phyloP scores from a whole-genome alignment of 1,140 invertebrate species.

The Lucilia cuprina region DNA sequence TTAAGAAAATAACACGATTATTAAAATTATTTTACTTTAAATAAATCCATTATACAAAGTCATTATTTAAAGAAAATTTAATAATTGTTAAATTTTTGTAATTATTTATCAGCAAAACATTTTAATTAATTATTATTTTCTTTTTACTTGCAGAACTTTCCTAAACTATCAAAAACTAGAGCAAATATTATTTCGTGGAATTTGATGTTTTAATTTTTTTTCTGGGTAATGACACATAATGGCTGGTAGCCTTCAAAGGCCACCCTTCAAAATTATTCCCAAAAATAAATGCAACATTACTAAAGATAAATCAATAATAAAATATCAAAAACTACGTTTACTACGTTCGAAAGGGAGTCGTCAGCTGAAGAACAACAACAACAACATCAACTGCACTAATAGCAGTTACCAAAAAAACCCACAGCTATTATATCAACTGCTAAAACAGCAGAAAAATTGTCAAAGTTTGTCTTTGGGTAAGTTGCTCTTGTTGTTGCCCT shows the following conservation, averaged over 20 bases:
- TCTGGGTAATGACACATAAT: constrained; percentile 40
- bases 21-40: too few relatives aligned
- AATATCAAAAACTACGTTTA: background rate
- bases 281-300: background rate
- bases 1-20: too few relatives aligned
- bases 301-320: background rate
- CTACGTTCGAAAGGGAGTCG: background rate
- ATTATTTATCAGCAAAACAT: too few relatives aligned
- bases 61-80: too few relatives aligned
- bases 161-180: too few relatives aligned
- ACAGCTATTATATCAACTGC: background rate
- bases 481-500: background rate
- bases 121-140: too few relatives aligned
- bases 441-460: background rate
- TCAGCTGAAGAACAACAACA: background rate
- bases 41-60: too few relatives aligned
- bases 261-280: constrained; percentile 32
- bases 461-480: background rate
- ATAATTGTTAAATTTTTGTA: too few relatives aligned
- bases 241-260: constrained; percentile 40
- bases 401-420: background rate
- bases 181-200: background rate
- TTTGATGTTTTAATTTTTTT: background rate
- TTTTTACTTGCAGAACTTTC: too few relatives aligned
- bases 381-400: background rate